Percentiles rank a stretch among this genome's conserved stretches.
Conservation (phyloP, 92 coral and sea anemone genomes). For the Parazoanthus swiftii region DNA sequence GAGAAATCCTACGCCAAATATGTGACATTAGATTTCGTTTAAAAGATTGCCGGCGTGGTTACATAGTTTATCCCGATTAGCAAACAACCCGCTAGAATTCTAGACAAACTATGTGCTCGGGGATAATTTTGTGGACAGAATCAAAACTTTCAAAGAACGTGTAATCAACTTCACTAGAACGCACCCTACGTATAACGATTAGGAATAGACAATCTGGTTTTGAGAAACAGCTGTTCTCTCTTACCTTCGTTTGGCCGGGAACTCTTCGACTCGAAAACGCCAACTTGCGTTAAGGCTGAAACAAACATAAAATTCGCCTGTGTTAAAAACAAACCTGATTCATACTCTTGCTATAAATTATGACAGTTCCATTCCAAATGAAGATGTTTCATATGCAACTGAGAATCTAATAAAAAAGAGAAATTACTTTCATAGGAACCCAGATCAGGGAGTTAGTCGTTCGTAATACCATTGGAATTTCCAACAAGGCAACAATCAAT, state of each 20-base stretch:
- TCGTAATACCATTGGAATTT: conserved; percentile 62
- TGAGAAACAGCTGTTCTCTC: neutral
- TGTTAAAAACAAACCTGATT: neutral
- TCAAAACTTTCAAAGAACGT: neutral
- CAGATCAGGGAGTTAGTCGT: conserved; percentile 14
- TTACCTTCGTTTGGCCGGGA: conserved; percentile 14
- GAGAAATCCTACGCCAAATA: neutral
- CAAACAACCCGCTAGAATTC: conserved; percentile 14
- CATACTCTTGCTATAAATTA: neutral
- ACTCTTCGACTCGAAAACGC: neutral
- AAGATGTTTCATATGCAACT: neutral
- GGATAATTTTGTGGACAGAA: neutral
- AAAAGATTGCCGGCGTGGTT: conserved; percentile 4
- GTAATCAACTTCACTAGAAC: neutral
- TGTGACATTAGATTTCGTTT: neutral
- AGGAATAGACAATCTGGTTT: neutral
- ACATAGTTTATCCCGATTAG: neutral
- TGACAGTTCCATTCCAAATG: neutral
- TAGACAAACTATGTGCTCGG: neutral
- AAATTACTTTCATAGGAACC: conserved; percentile 42
- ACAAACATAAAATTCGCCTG: neutral
- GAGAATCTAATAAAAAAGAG: conserved; percentile 1
- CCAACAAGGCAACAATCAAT: conserved; percentile 48
- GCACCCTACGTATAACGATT: neutral
- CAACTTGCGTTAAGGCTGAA: neutral